Percentiles rank a stretch among this genome's conserved stretches.
Conservation (phyloP, 2,113 vertebrate genomes). For the Engraulis encrasicolus region DNA sequence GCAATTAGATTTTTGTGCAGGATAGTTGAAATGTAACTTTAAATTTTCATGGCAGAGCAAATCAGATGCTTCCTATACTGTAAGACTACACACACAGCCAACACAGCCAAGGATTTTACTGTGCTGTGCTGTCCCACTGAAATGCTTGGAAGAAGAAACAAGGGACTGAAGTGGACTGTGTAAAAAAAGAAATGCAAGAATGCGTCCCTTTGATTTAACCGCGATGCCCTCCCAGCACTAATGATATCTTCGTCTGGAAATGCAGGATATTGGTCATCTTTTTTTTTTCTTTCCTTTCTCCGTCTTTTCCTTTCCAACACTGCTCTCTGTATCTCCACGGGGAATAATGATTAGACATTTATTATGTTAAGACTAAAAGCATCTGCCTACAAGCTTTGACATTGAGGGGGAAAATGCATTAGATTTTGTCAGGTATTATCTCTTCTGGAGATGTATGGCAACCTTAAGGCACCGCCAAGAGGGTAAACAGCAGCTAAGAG, state of each 20-base stretch:
- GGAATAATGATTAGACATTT: slow-evolving; percentile 57
- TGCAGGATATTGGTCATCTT: background rate
- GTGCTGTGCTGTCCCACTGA: too few species aligned
- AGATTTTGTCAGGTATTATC: slow-evolving; percentile 73
- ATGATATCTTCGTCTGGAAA: slow-evolving; percentile 29
- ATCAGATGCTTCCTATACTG: background rate
- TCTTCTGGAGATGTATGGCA: slow-evolving; percentile 65
- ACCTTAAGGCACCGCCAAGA: slow-evolving; percentile 65
- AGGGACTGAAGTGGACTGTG: background rate
- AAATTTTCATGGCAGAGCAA: background rate
- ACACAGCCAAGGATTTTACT: too few species aligned
- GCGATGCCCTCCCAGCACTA: slow-evolving; percentile 30
- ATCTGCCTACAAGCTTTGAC: slow-evolving; percentile 67
- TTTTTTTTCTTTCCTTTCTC: slow-evolving; percentile 13
- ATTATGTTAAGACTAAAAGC: slow-evolving; percentile 58
- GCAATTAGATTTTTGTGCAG: background rate
- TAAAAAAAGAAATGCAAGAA: slow-evolving; percentile 42
- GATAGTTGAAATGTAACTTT: slow-evolving; percentile 1
- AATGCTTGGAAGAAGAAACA: too few species aligned
- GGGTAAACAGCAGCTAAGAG: slow-evolving; percentile 69
- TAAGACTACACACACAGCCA: background rate
- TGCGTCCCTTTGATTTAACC: slow-evolving; percentile 39
- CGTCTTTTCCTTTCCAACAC: background rate
- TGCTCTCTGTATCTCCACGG: slow-evolving; percentile 50
- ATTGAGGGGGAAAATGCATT: slow-evolving; percentile 57